These are phyloP conservation scores for Urocyon cinereoargenteus DNA, from an alignment of 2,797 vertebrate species.

Conservation along the genomic window DNA sequence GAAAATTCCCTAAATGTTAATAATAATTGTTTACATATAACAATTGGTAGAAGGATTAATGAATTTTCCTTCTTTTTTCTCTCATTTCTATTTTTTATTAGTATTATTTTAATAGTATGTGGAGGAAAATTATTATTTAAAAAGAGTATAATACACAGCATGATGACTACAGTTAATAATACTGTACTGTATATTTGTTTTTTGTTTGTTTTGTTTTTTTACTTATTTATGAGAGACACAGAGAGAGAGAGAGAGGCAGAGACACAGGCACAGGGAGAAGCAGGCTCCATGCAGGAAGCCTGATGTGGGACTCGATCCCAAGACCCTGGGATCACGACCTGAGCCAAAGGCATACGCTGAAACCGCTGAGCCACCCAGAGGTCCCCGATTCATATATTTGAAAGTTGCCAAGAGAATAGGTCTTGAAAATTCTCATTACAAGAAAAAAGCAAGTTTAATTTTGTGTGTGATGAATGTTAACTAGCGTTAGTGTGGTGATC, in stretches of 20 bases:
- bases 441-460: not conserved
- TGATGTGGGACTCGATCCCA: too few relatives aligned
- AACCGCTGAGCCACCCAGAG: too few relatives aligned
- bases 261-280: too few relatives aligned
- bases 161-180: not conserved
- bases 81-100: constrained; percentile 27
- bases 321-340: too few relatives aligned
- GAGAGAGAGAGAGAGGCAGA: too few relatives aligned
- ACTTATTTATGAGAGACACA: too few relatives aligned
- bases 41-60: not conserved
- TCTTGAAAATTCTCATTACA: not conserved
- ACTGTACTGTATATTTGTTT: not conserved
- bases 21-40: not conserved
- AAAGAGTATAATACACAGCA: not conserved
- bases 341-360: too few relatives aligned
- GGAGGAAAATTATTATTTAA: not conserved
- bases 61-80: not conserved
- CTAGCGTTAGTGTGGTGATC: not conserved
- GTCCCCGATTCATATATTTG: not conserved
- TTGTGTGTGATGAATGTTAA: not conserved
- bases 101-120: not conserved
- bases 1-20: not conserved
- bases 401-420: not conserved
- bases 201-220: too few relatives aligned
- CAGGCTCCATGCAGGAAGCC: too few relatives aligned